These are phyloP conservation scores for Tokudaia tokunoshimensis DNA, from an alignment of 2,797 vertebrate species.

Conservation along the genomic window DNA sequence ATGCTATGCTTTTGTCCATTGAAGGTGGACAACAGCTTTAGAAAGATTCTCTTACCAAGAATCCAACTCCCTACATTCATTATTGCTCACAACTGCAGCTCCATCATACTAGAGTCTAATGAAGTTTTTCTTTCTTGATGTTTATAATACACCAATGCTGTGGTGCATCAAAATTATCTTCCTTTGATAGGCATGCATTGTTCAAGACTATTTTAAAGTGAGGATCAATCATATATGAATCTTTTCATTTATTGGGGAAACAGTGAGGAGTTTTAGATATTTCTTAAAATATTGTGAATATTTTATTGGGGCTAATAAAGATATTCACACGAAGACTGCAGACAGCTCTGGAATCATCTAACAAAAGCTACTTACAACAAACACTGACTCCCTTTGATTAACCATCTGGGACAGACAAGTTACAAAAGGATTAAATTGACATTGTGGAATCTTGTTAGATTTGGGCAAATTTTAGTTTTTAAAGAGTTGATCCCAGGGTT, in stretches of 20 bases:
- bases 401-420: constrained; percentile 22
- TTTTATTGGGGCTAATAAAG: constrained; percentile 70
- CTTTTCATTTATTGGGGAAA: not conserved
- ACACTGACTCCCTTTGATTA: constrained; percentile 70
- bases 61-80: not conserved
- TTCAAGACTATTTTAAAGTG: constrained; percentile 27
- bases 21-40: constrained; percentile 15
- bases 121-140: constrained; percentile 14
- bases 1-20: not conserved
- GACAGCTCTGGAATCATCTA: constrained; percentile 67
- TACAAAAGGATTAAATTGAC: constrained; percentile 52
- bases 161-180: not conserved
- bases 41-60: constrained; percentile 26
- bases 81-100: not conserved
- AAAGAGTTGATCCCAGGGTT: not conserved
- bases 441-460: constrained; percentile 39
- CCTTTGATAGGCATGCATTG: not conserved
- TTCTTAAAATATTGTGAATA: constrained; percentile 41
- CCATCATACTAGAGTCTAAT: not conserved
- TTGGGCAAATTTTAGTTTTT: constrained; percentile 54
- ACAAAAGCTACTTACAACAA: constrained; percentile 35
- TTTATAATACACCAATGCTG: not conserved
- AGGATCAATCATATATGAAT: not conserved
- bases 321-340: constrained; percentile 57
- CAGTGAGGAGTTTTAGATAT: not conserved